Percentiles rank a stretch among this genome's conserved stretches.
Evolutionary conservation across 2,797 vertebrate species (phyloP).

Genomic region (Pseudomugil tenellus): DNA sequence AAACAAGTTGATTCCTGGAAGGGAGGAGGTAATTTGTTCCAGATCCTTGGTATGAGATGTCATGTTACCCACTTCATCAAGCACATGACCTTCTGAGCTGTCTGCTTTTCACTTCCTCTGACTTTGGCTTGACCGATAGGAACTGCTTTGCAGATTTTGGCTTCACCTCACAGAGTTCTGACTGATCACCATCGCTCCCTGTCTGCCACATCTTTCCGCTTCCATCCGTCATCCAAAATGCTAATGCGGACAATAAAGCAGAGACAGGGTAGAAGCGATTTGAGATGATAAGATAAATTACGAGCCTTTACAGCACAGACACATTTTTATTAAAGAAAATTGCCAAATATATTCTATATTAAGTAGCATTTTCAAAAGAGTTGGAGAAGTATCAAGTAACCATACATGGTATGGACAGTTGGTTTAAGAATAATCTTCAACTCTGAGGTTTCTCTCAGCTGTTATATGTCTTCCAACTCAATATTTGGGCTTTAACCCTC

Average conservation of each 20-base stretch:
- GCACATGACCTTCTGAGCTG: conserved; percentile 25
- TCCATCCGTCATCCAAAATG: conserved; percentile 22
- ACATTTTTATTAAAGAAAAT: conserved; percentile 3
- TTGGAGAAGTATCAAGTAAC: not conserved
- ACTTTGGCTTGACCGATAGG: conserved; percentile 29
- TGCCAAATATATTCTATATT: conserved; percentile 1
- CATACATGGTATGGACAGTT: not conserved
- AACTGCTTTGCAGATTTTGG: conserved; percentile 20
- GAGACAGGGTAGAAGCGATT: conserved; percentile 15
- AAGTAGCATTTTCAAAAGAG: not conserved
- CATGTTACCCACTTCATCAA: conserved; percentile 46
- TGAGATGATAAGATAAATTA: conserved; percentile 10
- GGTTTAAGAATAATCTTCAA: not conserved
- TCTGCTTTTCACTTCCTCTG: conserved; percentile 18
- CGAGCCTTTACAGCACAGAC: not conserved
- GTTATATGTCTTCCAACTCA: not conserved
- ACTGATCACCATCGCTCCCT: conserved; percentile 17
- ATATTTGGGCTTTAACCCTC: not conserved
- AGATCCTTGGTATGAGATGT: conserved; percentile 47
- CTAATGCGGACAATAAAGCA: conserved; percentile 17
- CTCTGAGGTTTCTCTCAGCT: not conserved
- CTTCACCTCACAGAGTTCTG: conserved; percentile 17
- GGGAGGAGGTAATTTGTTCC: conserved; percentile 44
- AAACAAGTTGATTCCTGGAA: conserved; percentile 45
- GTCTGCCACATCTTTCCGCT: conserved; percentile 20